A percentile compares a stretch with the other conserved stretches of the same genome.
Conservation (phyloP, 2,797 vertebrate species). For the Neosilurus mollespiculum region DNA sequence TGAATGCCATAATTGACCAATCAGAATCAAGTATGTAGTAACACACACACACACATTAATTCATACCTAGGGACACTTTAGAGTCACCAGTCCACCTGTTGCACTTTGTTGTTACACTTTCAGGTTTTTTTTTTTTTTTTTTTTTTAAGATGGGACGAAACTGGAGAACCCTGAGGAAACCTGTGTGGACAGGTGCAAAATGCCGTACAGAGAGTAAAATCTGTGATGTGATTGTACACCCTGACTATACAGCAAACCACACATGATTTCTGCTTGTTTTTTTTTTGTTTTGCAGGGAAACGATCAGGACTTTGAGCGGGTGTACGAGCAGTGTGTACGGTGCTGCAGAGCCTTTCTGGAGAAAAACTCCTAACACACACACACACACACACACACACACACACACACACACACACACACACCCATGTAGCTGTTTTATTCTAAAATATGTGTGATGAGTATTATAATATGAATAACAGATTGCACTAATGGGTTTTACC, state of each 20-base stretch:
- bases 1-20: too few species aligned
- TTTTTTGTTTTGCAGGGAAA: constrained; percentile 75
- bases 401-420: not conserved
- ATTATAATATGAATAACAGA: not conserved
- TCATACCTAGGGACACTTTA: not conserved
- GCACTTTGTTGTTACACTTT: too few species aligned
- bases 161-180: not conserved
- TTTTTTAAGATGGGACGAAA: not conserved
- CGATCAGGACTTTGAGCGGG: constrained; percentile 90
- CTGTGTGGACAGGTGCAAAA: not conserved
- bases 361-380: constrained; percentile 65
- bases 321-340: constrained; percentile 90
- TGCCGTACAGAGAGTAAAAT: not conserved
- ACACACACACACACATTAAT: too few species aligned
- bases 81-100: not conserved
- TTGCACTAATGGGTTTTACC: constrained; percentile 8
- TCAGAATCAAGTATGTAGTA: too few species aligned
- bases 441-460: not conserved
- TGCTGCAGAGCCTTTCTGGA: constrained; percentile 93
- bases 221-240: not conserved
- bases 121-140: too few species aligned
- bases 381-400: not conserved
- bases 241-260: not conserved
- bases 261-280: not conserved
- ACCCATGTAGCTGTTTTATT: not conserved